Base-by-base conservation (phyloP, 1,140 invertebrate species). In the Bathynomus jamesi region DNA sequence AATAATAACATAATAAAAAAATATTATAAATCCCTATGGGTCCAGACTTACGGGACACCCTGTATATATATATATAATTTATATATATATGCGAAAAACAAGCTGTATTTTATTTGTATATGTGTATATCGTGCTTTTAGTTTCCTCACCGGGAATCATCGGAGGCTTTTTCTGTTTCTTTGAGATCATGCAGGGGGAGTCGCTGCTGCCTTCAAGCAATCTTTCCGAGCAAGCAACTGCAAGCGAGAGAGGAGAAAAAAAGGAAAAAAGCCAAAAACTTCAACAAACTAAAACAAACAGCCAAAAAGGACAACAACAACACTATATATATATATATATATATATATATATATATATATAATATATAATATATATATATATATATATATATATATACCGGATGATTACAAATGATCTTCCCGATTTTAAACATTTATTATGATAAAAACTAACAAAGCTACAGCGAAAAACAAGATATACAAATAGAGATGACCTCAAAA, bases 331-430 rank as follows among this genome's bases (percentile, higher is more conserved):
- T 28, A 25, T 64, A 25, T 64, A 64, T 64, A 64, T 64, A 64
- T n/a, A 64, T n/a, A n/a, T n/a, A n/a, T 64, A 64, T 28, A 25
- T 64, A 25, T 64, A 64, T 64, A 64, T 64, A 64, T n/a, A 64
- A 28, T 28, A 28, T n/a, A 28, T 28, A 28, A 65, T 65, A 28
- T 64, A 64, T 65, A 65, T 65, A 65, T 65, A 65, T 65, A 65
- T 65, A 65, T 65, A 29, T 29, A 64, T 64, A 64, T 64, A 64
- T 64, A 64, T 64, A 64, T 64, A 64, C n/a, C n/a, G n/a, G n/a
- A n/a, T n/a, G n/a, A n/a, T n/a, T n/a, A n/a, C n/a, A n/a, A n/a
- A n/a, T n/a, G n/a, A n/a, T n/a, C n/a, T n/a, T n/a, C n/a, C n/a
- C n/a, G n/a, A n/a, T n/a, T n/a, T n/a, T n/a, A n/a, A n/a, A n/a